Percentiles rank a stretch among this genome's conserved stretches.
Conservation (phyloP, 2,888 invertebrate species). For the Laspeyria flexula region DNA sequence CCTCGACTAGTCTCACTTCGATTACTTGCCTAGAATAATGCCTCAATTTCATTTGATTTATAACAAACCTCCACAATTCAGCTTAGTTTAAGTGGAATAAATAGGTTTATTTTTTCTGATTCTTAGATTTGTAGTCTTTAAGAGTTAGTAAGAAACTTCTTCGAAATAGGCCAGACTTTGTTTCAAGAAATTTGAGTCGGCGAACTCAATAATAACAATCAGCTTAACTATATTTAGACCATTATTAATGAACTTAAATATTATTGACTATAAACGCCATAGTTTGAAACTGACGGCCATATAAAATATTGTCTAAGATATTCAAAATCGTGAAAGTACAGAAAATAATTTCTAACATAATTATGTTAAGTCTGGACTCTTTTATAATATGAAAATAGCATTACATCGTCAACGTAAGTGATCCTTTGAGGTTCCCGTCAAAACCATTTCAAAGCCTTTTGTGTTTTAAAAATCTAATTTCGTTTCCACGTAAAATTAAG, state of each 20-base stretch:
- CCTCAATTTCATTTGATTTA: conserved; percentile 40
- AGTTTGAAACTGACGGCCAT: too few species aligned
- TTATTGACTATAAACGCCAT: too few species aligned
- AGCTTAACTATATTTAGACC: too few species aligned
- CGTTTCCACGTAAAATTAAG: conserved; percentile 42
- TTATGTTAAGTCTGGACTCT: not conserved
- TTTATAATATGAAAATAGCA: not conserved
- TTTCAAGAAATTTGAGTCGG: too few species aligned
- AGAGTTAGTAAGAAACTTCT: too few species aligned
- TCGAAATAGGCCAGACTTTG: too few species aligned
- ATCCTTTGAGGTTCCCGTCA: conserved; percentile 26
- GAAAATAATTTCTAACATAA: not conserved
- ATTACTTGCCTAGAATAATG: conserved; percentile 30
- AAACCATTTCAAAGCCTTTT: conserved; percentile 13
- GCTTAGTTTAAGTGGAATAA: not conserved
- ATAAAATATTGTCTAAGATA: too few species aligned
- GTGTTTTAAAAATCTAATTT: conserved; percentile 33
- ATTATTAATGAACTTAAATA: too few species aligned
- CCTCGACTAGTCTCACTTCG: not conserved
- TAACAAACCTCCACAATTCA: conserved; percentile 16
- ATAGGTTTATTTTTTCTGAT: not conserved
- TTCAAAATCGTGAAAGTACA: too few species aligned
- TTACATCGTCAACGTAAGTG: not conserved
- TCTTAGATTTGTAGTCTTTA: too few species aligned
- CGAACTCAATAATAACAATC: too few species aligned